Percentiles rank a stretch among this genome's conserved stretches.
These are phyloP conservation scores for Malacoctenus gilli DNA, from an alignment of 2,797 vertebrate genomes.

Conservation along the genomic window DNA sequence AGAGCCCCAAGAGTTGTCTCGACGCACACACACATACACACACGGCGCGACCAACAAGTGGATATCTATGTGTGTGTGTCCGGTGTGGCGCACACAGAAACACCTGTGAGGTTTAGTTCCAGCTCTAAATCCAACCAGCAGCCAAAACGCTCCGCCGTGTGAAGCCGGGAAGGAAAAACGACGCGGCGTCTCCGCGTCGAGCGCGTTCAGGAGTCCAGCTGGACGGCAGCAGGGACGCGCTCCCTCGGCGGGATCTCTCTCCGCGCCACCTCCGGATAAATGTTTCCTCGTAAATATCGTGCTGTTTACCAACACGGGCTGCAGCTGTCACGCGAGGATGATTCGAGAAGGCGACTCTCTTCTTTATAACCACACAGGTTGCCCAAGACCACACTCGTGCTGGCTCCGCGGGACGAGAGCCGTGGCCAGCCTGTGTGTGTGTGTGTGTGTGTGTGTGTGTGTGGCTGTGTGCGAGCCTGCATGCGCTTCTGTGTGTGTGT, in stretches of 20 bases:
- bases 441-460: not conserved
- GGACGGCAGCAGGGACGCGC: no score
- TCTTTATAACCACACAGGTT: conserved; percentile 21
- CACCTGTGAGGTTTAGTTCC: conserved; percentile 58
- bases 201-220: no score
- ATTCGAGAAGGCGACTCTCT: no score
- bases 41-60: conserved; percentile 2
- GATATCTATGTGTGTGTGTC: conserved; percentile 23
- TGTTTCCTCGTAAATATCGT: no score
- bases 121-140: conserved; percentile 34
- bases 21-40: conserved; percentile 4
- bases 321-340: no score
- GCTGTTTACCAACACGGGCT: no score
- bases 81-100: conserved; percentile 40
- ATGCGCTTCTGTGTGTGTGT: not conserved
- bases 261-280: no score
- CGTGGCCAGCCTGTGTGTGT: conserved; percentile 5
- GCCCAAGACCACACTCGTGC: conserved; percentile 30
- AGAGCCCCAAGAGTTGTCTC: conserved; percentile 30
- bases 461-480: not conserved
- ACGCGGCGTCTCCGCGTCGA: no score
- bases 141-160: conserved; percentile 36
- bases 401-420: conserved; percentile 7
- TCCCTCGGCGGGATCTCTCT: no score
- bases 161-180: conserved; percentile 31